Evolutionary conservation across 1,140 invertebrate genomes (phyloP), one percentile per base, ranked within the genome.

Genomic region (Xylocopa sonorina): DNA sequence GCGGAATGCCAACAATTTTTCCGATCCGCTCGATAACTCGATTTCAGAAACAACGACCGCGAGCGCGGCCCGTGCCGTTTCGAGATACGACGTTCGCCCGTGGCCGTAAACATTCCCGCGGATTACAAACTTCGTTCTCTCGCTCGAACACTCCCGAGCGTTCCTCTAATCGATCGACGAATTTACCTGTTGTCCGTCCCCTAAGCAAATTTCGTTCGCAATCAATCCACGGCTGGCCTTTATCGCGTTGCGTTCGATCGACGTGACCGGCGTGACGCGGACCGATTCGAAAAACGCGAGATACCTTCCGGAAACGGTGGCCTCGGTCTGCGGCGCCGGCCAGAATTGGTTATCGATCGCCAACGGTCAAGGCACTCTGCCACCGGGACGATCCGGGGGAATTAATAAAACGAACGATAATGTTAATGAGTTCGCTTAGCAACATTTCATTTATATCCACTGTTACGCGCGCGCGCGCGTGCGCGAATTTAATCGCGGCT

Each of bases 271-370:
- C 3, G 18, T 46, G 16, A 46, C 34, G n/a, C 3, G 27, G 53
- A n/a, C 21, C 51, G 32, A 34, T 46, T 57, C 63, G 50, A 46
- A 55, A 67, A 68, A 67, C 43, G 34, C 21, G 34, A 21, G 24
- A 57, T 76, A 27, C 29, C 16, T 76, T 76, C 41, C 14, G 51
- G 43, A 46, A 32, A n/a, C 74, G 29, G 41, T 18, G 48, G 43
- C 43, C 32, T 53, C 48, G 9, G 62, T 32, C 24, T n/a, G 63
- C 48, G 32, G 51, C 63, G 48, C 50, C 29, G 27, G 51, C 46
- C 21, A 68, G 66, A 76, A 76, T 68, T 76, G 74, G 51, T 57
- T 76, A 76, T 76, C 63, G 74, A 76, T 76, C 74, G 38, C 3
- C n/a, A 4, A 24, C 48, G 63, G 51, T 48, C 53, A 57, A 46